phyloP scores from a whole-genome alignment of 2,888 invertebrate species.

The Didymodactylos carnosus region DNA sequence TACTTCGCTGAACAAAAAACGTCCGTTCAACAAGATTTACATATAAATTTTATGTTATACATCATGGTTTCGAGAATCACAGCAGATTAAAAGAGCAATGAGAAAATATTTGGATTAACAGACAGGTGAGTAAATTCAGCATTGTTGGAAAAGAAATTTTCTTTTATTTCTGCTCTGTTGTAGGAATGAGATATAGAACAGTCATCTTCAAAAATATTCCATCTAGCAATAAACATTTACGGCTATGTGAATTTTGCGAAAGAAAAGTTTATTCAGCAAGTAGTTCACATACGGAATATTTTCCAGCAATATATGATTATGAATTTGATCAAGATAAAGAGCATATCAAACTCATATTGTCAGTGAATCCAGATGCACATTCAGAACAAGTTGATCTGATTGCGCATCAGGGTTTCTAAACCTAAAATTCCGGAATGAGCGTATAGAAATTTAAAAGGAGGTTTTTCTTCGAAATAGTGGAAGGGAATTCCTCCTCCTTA shows the following conservation, averaged over 20 bases:
- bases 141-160: too few relatives aligned
- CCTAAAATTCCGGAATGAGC: too few relatives aligned
- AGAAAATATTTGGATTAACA: constrained; percentile 9
- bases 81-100: constrained; percentile 12
- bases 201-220: constrained; percentile 5
- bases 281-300: constrained; percentile 12
- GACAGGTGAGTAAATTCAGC: neutral
- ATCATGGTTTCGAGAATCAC: neutral
- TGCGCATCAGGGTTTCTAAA: too few relatives aligned
- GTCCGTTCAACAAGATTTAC: neutral
- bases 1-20: too few relatives aligned
- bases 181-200: constrained; percentile 5
- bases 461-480: too few relatives aligned
- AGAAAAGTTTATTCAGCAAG: neutral
- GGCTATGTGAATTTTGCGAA: too few relatives aligned
- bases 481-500: too few relatives aligned
- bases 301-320: constrained; percentile 10
- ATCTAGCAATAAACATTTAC: constrained; percentile 5
- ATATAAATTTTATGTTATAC: constrained; percentile 8
- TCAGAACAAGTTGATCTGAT: too few relatives aligned
- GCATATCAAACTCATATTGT: neutral
- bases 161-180: neutral
- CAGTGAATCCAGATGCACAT: neutral
- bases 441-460: too few relatives aligned
- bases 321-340: constrained; percentile 12